Base-by-base conservation (phyloP, 2,113 vertebrate species). In the Cacatua alba region DNA sequence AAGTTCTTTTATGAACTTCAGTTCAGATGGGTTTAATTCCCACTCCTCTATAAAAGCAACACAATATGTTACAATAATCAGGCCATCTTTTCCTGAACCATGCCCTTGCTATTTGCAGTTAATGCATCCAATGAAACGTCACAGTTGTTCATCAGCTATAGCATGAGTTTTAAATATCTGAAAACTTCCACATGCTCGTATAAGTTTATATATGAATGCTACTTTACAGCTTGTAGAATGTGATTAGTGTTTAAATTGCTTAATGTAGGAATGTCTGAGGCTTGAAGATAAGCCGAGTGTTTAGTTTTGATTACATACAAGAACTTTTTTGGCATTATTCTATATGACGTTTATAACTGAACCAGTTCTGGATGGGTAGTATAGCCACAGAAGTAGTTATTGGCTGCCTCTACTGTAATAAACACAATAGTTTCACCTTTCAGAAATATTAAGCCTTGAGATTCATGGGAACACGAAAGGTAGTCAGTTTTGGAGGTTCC, bases 1-100 rank as follows among this genome's bases (percentile, higher is more conserved):
- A 26, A 98, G 79, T 64, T 98, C 96, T 77, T 97, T 97, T 82
- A 98, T 74, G 79, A 98, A 96, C 7, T 74, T 39, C 92, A 98
- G 33, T 51, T 98, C 98, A 26, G 97, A 97, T 1, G 97, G 97
- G 46, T 98, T 95, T 76, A 98, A 95, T 91, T 97, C 96, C 98
- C 98, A 98, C 31, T 98, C 97, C 75, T 98, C 98, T 98, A 60
- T 24, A 96, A 97, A 94, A 97, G 44, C 76, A 97, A 95, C 11
- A 7, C 85, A 37, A 4, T 29, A 29, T 11, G 18, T 96, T 82
- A 90, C 14, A 62, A 76, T 11, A 77, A 23, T 37, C 29, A 80
- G 59, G 33, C 19, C 52, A 65, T 39, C 23, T 88, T 88, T 68
- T 60, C 52, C 76, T 69, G 24, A 95, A 26, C 52, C 2, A 0